A percentile compares a stretch with the other conserved stretches of the same genome.
Conservation (phyloP, 2,888 invertebrate species). For the Creontiades dilutus region DNA sequence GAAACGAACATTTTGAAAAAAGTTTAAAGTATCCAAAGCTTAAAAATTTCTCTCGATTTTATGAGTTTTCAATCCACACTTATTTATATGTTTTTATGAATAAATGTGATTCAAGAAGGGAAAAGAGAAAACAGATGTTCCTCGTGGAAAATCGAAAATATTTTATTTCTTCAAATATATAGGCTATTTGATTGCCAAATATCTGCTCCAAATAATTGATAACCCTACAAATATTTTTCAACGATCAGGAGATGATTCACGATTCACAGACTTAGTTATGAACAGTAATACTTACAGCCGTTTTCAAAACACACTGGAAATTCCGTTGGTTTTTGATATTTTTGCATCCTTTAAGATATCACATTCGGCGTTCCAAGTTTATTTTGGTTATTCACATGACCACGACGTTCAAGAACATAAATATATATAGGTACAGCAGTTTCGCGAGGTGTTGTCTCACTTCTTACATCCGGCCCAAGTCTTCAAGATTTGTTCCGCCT, state of each 20-base stretch:
- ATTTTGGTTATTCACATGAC: too few relatives aligned
- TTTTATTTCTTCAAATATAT: constrained; percentile 1
- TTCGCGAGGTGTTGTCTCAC: background rate
- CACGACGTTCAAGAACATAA: too few relatives aligned
- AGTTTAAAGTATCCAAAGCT: too few relatives aligned
- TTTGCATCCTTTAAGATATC: too few relatives aligned
- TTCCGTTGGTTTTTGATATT: background rate
- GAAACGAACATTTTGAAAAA: too few relatives aligned
- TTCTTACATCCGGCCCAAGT: constrained; percentile 80
- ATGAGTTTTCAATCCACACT: too few relatives aligned
- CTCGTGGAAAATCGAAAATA: background rate
- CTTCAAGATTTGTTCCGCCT: constrained; percentile 84
- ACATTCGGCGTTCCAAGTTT: too few relatives aligned
- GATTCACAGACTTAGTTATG: background rate
- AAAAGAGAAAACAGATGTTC: too few relatives aligned
- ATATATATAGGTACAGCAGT: too few relatives aligned
- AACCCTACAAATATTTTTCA: background rate
- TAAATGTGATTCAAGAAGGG: too few relatives aligned
- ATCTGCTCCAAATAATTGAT: background rate
- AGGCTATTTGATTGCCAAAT: background rate
- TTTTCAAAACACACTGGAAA: background rate
- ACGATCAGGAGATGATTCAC: background rate
- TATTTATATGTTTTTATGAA: too few relatives aligned
- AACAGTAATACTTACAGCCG: background rate
- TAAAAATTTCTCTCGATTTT: too few relatives aligned